A percentile compares a stretch with the other conserved stretches of the same genome.
These are phyloP conservation scores for Thymelicus sylvestris DNA, from an alignment of 2,888 invertebrate genomes.

Conservation along the genomic window DNA sequence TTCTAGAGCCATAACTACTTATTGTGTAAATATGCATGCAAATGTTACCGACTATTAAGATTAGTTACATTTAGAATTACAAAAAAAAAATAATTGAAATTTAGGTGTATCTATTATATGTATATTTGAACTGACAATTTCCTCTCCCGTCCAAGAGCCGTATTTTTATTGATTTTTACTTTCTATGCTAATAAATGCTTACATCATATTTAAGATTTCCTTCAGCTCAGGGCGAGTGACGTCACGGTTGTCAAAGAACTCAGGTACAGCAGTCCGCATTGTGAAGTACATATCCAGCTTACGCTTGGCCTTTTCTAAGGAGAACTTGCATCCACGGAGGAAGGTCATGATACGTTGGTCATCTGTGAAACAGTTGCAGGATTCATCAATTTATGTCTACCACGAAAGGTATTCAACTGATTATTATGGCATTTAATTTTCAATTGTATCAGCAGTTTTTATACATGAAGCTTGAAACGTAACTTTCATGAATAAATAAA, in stretches of 20 bases:
- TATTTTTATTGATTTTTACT: too few relatives aligned
- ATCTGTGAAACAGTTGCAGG: conserved; percentile 74
- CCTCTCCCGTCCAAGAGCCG: too few relatives aligned
- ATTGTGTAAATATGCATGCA: neutral
- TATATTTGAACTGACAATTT: too few relatives aligned
- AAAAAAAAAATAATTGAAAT: too few relatives aligned
- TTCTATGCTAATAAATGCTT: conserved; percentile 58
- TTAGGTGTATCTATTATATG: too few relatives aligned
- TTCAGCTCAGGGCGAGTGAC: conserved; percentile 89
- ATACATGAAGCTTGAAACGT: too few relatives aligned
- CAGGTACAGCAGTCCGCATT: conserved; percentile 92
- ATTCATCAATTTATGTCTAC: neutral
- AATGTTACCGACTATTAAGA: too few relatives aligned
- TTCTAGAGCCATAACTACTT: neutral
- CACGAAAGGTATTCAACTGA: too few relatives aligned
- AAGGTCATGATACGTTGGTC: conserved; percentile 92
- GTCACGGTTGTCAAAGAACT: conserved; percentile 92
- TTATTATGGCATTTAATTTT: too few relatives aligned
- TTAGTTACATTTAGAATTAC: too few relatives aligned
- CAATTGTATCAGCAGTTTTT: too few relatives aligned
- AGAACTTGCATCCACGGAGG: conserved; percentile 94
- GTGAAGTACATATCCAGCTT: conserved; percentile 96
- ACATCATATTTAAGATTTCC: conserved; percentile 89
- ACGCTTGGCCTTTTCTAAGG: conserved; percentile 92
- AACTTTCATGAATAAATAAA: too few relatives aligned